A percentile compares a stretch with the other conserved stretches of the same genome.
phyloP scores from a whole-genome alignment of 1,140 invertebrate genomes.

The Leptinotarsa defecta region DNA sequence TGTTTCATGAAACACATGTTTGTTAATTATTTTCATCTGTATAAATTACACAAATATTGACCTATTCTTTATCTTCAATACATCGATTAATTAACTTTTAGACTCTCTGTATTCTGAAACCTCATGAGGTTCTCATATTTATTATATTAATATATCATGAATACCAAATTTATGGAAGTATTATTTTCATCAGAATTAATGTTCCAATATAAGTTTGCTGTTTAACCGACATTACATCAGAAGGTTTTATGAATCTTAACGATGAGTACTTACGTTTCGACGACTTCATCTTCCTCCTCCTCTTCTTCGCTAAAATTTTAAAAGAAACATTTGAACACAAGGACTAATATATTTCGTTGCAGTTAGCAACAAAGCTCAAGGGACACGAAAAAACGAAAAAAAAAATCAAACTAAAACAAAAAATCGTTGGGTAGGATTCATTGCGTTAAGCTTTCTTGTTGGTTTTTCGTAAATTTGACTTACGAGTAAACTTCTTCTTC shows the following conservation, averaged over 20 bases:
- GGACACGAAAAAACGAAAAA: slow-evolving; percentile 7
- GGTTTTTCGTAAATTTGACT: slow-evolving; percentile 54
- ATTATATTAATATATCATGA: too few species aligned
- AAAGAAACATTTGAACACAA: slow-evolving; percentile 39
- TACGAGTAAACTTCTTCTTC: slow-evolving; percentile 75
- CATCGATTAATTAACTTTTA: too few species aligned
- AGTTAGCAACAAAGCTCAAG: slow-evolving; percentile 47
- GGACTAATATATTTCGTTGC: slow-evolving; percentile 31
- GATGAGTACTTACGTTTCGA: slow-evolving; percentile 67
- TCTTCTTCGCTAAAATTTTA: slow-evolving; percentile 60
- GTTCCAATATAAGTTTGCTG: too few species aligned
- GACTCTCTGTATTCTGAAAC: too few species aligned
- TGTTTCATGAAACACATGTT: neutral
- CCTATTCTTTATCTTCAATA: too few species aligned
- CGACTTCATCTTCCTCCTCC: slow-evolving; percentile 73
- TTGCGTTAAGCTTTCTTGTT: neutral
- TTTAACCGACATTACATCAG: too few species aligned
- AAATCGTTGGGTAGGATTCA: neutral
- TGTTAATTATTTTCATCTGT: too few species aligned
- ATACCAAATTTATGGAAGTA: too few species aligned
- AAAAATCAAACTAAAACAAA: slow-evolving; percentile 29
- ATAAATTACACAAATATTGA: too few species aligned
- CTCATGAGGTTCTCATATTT: too few species aligned
- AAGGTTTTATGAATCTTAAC: neutral
- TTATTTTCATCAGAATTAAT: too few species aligned